Conservation (phyloP, 2,797 vertebrate species). For the Pitangus sulphuratus region DNA sequence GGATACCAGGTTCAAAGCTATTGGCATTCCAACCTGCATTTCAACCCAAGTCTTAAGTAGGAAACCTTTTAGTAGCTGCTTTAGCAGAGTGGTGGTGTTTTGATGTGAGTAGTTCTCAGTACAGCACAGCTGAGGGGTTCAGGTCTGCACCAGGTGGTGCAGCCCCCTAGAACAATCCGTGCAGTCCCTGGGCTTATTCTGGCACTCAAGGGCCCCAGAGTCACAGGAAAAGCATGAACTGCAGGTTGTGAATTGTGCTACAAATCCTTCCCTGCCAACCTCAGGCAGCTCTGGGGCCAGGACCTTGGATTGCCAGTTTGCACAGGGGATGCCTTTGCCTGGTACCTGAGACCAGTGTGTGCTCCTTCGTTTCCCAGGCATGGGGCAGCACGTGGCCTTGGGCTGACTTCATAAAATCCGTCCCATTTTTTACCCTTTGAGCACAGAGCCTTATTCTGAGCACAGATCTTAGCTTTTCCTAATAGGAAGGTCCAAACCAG, state of each 20-base stretch:
- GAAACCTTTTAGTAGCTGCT: background rate
- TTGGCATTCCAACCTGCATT: background rate
- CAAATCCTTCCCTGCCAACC: background rate
- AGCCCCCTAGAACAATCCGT: background rate
- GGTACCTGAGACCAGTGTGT: too few relatives aligned
- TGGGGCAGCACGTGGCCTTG: background rate
- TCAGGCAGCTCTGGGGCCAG: background rate
- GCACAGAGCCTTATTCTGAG: background rate
- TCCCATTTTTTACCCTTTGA: background rate
- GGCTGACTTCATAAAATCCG: background rate
- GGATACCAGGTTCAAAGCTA: background rate
- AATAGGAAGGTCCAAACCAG: background rate
- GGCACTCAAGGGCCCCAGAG: background rate
- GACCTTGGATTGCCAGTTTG: background rate
- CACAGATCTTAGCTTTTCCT: background rate
- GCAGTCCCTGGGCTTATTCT: background rate
- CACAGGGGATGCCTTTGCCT: background rate
- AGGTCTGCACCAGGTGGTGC: background rate
- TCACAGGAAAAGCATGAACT: background rate
- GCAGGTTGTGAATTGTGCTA: background rate
- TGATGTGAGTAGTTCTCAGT: background rate
- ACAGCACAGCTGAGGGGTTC: background rate
- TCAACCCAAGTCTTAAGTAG: fast-evolving
- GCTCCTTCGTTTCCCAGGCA: background rate
- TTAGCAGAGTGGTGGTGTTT: background rate